phyloP scores from a whole-genome alignment of 2,113 vertebrate genomes.

The Callopanchax toddi region DNA sequence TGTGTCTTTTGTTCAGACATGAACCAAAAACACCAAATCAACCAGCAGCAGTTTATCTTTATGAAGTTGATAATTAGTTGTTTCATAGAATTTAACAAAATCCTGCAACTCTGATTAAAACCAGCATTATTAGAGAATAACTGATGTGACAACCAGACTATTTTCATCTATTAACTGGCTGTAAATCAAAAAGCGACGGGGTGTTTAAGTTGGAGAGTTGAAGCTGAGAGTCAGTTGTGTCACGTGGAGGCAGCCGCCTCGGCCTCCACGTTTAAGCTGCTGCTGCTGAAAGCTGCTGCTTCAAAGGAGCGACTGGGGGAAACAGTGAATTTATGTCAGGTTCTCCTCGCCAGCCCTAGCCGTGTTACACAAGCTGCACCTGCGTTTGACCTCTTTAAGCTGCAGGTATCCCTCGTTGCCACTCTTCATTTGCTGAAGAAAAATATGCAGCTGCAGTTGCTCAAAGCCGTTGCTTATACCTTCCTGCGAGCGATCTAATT shows the following conservation, averaged over 20 bases:
- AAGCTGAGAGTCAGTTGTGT: not conserved
- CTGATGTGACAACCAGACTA: not conserved
- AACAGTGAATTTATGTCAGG: conserved; percentile 3
- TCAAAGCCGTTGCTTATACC: not conserved
- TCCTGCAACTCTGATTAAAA: not conserved
- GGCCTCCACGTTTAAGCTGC: conserved; percentile 10
- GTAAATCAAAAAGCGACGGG: conserved; percentile 1
- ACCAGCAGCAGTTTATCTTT: not conserved
- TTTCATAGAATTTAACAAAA: too few species aligned
- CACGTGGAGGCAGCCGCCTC: not conserved
- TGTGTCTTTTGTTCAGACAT: too few species aligned
- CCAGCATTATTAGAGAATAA: not conserved
- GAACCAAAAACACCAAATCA: too few species aligned
- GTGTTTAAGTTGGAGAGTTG: not conserved
- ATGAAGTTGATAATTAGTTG: too few species aligned
- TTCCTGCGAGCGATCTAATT: not conserved
- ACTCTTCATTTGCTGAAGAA: conserved; percentile 3
- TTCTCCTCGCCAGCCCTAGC: conserved; percentile 5
- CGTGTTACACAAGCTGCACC: conserved; percentile 14
- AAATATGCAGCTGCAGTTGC: not conserved
- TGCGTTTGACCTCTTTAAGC: conserved; percentile 26
- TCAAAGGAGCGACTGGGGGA: not conserved
- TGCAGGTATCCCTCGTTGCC: not conserved
- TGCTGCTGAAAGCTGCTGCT: conserved; percentile 15
- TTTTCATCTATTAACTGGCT: not conserved